These are phyloP conservation scores for Melitaea athalia DNA, from an alignment of 2,888 invertebrate genomes.

Conservation along the genomic window DNA sequence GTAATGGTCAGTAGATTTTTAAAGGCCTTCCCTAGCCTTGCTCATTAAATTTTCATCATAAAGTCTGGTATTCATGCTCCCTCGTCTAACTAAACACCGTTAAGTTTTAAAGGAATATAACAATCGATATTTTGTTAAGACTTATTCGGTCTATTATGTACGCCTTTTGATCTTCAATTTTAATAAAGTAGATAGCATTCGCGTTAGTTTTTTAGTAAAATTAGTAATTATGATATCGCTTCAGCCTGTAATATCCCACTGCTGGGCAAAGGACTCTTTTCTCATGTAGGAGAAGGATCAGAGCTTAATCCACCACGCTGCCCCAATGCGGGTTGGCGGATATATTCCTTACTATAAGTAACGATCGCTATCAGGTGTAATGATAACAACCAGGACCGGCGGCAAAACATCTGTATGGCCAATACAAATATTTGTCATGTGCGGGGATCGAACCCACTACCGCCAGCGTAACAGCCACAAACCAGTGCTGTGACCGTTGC, in stretches of 20 bases:
- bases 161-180: constrained; percentile 3
- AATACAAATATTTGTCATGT: no score
- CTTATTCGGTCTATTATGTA: constrained; percentile 11
- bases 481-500: no score
- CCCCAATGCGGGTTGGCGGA: no score
- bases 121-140: constrained; percentile 26
- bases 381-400: no score
- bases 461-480: no score
- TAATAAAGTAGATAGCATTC: background rate
- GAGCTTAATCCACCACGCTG: no score
- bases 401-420: no score
- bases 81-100: constrained; percentile 54
- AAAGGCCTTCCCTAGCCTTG: constrained; percentile 58
- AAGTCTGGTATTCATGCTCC: constrained; percentile 58
- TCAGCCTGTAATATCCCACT: background rate
- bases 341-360: no score
- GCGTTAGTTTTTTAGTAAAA: background rate
- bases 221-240: background rate
- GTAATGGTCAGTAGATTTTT: constrained; percentile 70
- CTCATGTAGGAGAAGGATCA: no score
- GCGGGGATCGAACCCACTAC: no score
- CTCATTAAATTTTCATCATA: constrained; percentile 77
- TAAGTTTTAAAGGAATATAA: constrained; percentile 38
- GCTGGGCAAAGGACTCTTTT: no score
- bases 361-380: no score